Conservation (phyloP, 2,113 vertebrate genomes). For the Tyrannus savana region DNA sequence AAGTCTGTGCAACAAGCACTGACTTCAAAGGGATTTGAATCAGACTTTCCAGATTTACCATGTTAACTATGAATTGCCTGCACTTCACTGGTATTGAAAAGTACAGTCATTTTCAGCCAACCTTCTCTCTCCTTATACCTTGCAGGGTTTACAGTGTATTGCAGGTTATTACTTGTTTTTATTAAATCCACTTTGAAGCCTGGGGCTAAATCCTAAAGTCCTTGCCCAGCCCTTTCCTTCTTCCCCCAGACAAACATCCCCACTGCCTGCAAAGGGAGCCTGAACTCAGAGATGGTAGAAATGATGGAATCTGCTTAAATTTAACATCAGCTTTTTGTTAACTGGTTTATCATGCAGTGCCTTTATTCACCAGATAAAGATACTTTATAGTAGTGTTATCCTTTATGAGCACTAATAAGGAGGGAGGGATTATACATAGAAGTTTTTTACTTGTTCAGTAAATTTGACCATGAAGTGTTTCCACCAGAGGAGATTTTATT, state of each 20-base stretch:
- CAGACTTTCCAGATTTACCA: neutral
- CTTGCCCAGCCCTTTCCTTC: neutral
- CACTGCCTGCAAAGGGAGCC: neutral
- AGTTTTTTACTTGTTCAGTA: conserved; percentile 46
- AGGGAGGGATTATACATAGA: neutral
- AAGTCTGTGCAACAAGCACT: neutral
- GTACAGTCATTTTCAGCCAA: neutral
- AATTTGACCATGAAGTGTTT: conserved; percentile 39
- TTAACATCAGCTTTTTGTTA: neutral
- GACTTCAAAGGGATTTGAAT: conserved; percentile 9
- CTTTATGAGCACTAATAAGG: conserved; percentile 37
- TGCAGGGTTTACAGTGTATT: conserved; percentile 39
- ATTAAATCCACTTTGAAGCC: conserved; percentile 74
- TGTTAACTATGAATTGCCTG: neutral
- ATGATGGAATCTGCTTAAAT: neutral
- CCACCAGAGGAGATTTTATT: conserved; percentile 37
- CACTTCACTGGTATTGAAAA: neutral
- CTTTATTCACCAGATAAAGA: neutral
- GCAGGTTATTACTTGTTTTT: conserved; percentile 70
- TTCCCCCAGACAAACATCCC: neutral
- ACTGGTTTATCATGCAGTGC: neutral
- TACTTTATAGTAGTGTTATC: neutral
- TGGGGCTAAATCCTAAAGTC: conserved; percentile 36
- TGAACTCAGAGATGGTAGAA: neutral
- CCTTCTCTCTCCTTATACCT: neutral